phyloP scores from a whole-genome alignment of 2,113 vertebrate species.

The Serinus canaria region DNA sequence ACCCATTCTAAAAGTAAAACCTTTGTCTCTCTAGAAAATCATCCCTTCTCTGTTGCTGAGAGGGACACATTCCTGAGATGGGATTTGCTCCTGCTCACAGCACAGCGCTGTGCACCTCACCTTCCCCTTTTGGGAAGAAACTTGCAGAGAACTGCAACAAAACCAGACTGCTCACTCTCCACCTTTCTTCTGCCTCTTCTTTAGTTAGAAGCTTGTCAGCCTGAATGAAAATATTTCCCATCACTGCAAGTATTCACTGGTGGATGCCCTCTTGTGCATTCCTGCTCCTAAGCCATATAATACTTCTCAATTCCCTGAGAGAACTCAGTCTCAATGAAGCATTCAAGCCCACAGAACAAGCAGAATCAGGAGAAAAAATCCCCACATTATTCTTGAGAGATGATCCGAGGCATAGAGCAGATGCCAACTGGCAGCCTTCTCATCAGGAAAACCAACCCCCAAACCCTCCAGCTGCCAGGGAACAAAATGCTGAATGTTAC shows the following conservation, averaged over 20 bases:
- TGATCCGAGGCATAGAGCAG: not conserved
- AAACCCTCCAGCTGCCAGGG: not conserved
- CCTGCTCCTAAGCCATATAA: not conserved
- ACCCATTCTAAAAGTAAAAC: not conserved
- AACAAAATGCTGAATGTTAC: not conserved
- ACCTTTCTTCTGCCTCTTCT: not conserved
- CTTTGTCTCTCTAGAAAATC: not conserved
- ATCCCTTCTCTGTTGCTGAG: not conserved
- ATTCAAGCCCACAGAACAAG: not conserved
- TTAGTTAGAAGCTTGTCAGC: not conserved
- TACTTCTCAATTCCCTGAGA: not conserved
- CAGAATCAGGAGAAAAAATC: not conserved
- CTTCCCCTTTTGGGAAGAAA: not conserved
- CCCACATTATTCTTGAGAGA: not conserved
- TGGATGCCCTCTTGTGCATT: not conserved
- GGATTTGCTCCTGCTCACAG: not conserved
- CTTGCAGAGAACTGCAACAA: not conserved
- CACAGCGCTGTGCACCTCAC: not conserved
- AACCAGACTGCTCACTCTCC: not conserved
- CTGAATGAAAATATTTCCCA: not conserved
- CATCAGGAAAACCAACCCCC: not conserved
- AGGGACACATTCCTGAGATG: not conserved
- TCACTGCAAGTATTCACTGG: not conserved
- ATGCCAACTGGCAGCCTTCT: not conserved
- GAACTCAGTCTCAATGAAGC: not conserved